Percentiles rank a stretch among this genome's conserved stretches.
Conservation (phyloP, 2,113 vertebrate genomes). For the Caloenas nicobarica region DNA sequence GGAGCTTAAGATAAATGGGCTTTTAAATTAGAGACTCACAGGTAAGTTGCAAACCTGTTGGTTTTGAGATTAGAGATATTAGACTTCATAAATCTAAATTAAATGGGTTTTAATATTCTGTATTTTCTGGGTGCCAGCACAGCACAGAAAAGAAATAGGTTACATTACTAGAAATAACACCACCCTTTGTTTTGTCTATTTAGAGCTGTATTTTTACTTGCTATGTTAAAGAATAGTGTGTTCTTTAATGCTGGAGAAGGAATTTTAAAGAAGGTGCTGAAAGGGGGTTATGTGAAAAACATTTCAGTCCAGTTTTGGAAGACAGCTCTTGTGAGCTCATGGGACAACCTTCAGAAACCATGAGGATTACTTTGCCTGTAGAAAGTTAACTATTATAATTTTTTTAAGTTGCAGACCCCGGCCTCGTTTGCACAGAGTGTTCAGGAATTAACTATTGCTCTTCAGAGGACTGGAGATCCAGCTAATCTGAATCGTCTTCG, state of each 20-base stretch:
- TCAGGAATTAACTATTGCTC: slow-evolving; percentile 97
- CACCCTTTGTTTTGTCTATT: neutral
- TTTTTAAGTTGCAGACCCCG: slow-evolving; percentile 93
- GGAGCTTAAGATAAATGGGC: neutral
- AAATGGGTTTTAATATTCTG: neutral
- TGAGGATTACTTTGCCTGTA: slow-evolving; percentile 6
- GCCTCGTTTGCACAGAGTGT: slow-evolving; percentile 99
- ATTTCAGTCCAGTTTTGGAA: neutral
- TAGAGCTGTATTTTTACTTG: neutral
- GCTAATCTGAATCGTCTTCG: slow-evolving; percentile 95
- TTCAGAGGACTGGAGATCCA: slow-evolving; percentile 96
- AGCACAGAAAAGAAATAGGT: neutral
- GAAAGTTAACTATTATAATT: slow-evolving; percentile 70
- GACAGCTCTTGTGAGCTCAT: neutral
- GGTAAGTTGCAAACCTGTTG: accelerated
- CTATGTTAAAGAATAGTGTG: accelerated
- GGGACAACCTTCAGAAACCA: neutral
- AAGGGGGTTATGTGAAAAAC: neutral
- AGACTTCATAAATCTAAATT: neutral
- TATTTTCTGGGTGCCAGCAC: neutral
- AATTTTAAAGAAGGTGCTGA: neutral
- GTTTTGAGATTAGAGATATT: neutral
- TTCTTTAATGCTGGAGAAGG: neutral
- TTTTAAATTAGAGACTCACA: neutral
- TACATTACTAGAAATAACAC: neutral